Evolutionary conservation across 2,888 invertebrate genomes (phyloP).

Genomic region (Penaeus monodon): DNA sequence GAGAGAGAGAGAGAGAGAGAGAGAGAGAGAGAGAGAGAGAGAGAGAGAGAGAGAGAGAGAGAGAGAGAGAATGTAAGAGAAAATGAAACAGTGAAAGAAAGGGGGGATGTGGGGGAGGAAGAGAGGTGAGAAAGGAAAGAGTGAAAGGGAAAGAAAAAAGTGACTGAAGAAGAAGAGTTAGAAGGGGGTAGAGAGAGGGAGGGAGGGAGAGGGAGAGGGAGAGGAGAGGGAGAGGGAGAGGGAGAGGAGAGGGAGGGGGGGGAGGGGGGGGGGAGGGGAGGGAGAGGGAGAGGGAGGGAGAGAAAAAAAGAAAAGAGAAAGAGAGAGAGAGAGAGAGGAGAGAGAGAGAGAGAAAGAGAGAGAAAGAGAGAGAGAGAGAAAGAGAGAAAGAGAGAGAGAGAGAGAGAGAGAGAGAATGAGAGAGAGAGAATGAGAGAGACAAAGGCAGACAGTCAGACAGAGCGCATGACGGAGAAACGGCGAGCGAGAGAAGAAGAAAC

Average conservation of each 20-base stretch:
- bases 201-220: neutral
- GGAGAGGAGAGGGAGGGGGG: neutral
- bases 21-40: neutral
- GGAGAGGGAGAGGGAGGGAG: constrained; percentile 11
- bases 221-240: neutral
- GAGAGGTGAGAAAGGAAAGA: neutral
- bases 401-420: too few relatives aligned
- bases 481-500: too few relatives aligned
- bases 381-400: too few relatives aligned
- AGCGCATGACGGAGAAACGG: too few relatives aligned
- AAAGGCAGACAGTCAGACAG: too few relatives aligned
- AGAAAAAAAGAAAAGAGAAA: constrained; percentile 2
- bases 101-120: neutral
- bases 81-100: neutral
- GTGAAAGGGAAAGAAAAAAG: neutral
- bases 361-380: too few relatives aligned
- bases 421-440: too few relatives aligned
- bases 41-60: neutral
- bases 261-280: neutral
- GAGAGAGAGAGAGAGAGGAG: too few relatives aligned
- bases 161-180: too few relatives aligned
- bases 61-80: constrained; percentile 3
- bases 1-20: neutral
- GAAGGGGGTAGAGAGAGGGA: neutral
- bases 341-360: too few relatives aligned